These are phyloP conservation scores for Saccopteryx leptura DNA, from an alignment of 2,113 vertebrate species.

Conservation along the genomic window DNA sequence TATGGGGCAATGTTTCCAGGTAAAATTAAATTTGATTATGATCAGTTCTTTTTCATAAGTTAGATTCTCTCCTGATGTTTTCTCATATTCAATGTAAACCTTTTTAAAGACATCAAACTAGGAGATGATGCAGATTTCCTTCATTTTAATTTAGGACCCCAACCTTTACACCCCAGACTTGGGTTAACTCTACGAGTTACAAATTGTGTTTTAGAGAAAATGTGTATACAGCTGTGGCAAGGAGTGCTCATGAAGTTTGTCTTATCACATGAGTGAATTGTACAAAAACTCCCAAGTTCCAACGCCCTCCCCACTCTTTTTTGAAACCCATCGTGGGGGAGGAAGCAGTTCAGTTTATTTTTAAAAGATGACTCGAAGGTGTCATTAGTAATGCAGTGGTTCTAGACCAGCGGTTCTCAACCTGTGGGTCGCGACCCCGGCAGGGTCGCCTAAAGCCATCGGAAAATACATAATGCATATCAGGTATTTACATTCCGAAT, in stretches of 20 bases:
- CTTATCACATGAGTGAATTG: background rate
- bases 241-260: background rate
- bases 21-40: slow-evolving; percentile 49
- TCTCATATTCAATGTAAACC: background rate
- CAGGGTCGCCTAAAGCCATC: too few species aligned
- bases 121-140: background rate
- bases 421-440: too few species aligned
- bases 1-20: background rate
- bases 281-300: background rate
- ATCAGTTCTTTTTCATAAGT: background rate
- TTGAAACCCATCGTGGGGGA: background rate
- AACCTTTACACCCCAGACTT: slow-evolving; percentile 3
- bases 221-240: background rate
- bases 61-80: slow-evolving; percentile 26
- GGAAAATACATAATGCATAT: too few species aligned
- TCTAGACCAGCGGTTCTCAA: background rate
- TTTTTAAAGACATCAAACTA: background rate
- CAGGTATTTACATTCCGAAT: too few species aligned
- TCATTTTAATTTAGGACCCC: slow-evolving; percentile 30
- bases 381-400: background rate
- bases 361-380: background rate
- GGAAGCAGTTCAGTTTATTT: background rate
- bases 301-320: background rate
- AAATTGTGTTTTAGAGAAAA: background rate
- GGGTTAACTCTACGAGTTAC: background rate